These are phyloP conservation scores for Falco peregrinus DNA, from an alignment of 2,797 vertebrate genomes.

Conservation along the genomic window DNA sequence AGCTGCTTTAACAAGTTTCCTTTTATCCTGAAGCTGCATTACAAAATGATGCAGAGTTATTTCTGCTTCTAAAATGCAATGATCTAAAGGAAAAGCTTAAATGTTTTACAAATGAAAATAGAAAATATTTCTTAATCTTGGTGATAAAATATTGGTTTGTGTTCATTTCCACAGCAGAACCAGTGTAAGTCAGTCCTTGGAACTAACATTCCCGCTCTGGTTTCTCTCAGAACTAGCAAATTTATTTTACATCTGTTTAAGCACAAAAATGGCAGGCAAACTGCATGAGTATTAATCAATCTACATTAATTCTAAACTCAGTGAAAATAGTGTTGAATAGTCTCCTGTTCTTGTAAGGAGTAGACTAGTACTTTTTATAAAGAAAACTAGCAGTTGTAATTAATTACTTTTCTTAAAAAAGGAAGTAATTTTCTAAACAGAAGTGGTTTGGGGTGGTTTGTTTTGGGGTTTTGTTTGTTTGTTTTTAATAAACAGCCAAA, in stretches of 20 bases:
- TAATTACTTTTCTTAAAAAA: background rate
- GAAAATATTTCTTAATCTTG: background rate
- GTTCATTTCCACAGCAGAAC: background rate
- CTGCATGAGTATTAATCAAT: background rate
- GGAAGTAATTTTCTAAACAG: background rate
- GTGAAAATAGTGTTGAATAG: background rate
- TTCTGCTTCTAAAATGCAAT: background rate
- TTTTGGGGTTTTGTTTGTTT: background rate
- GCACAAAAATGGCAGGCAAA: background rate
- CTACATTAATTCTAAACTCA: background rate
- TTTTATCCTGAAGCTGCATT: background rate
- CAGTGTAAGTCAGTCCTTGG: background rate
- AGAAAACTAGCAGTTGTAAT: background rate
- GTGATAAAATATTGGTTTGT: background rate
- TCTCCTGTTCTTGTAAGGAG: background rate
- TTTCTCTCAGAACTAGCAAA: slow-evolving; percentile 40
- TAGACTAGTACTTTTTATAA: background rate
- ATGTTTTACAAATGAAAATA: background rate
- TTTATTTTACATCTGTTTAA: slow-evolving; percentile 20
- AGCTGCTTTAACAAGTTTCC: background rate
- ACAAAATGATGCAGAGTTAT: background rate
- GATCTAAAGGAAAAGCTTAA: background rate
- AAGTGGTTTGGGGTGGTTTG: background rate
- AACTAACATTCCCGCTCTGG: background rate
- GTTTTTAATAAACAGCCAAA: background rate